Conservation (phyloP, 2,113 vertebrate species). For the Amphilophus citrinellus region DNA sequence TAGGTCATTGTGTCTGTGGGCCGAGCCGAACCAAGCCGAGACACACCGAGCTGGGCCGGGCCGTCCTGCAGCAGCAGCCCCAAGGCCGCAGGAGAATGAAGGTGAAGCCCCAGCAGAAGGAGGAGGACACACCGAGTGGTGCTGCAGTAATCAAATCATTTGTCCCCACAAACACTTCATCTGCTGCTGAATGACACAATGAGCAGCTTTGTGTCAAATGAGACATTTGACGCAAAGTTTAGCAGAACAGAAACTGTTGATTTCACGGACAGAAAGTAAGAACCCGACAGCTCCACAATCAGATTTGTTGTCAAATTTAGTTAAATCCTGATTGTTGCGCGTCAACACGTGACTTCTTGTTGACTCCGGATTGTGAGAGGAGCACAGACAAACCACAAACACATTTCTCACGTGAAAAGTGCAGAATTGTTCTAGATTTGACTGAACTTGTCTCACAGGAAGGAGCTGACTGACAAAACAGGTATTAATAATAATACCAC, state of each 20-base stretch:
- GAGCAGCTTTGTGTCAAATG: not conserved
- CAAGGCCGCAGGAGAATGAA: constrained; percentile 48
- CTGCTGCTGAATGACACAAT: not conserved
- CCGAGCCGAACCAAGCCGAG: constrained; percentile 50
- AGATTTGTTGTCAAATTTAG: not conserved
- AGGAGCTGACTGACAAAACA: not conserved
- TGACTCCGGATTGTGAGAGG: too few species aligned
- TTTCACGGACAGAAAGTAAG: not conserved
- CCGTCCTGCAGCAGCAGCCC: constrained; percentile 32
- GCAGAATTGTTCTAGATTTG: too few species aligned
- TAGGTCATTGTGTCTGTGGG: constrained; percentile 76
- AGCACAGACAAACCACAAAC: too few species aligned
- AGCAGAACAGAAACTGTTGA: not conserved
- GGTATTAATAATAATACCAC: not conserved
- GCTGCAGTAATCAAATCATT: not conserved
- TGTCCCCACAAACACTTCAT: not conserved
- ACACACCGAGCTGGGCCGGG: constrained; percentile 16
- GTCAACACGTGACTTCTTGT: too few species aligned
- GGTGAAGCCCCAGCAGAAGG: constrained; percentile 24
- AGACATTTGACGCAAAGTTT: not conserved
- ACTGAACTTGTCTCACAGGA: not conserved
- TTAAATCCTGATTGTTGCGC: too few species aligned
- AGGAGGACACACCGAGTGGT: constrained; percentile 1
- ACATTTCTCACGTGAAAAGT: too few species aligned
- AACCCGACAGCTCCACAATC: not conserved